Conservation (phyloP, 2,888 invertebrate genomes). For the Cryptocephalus primarius region DNA sequence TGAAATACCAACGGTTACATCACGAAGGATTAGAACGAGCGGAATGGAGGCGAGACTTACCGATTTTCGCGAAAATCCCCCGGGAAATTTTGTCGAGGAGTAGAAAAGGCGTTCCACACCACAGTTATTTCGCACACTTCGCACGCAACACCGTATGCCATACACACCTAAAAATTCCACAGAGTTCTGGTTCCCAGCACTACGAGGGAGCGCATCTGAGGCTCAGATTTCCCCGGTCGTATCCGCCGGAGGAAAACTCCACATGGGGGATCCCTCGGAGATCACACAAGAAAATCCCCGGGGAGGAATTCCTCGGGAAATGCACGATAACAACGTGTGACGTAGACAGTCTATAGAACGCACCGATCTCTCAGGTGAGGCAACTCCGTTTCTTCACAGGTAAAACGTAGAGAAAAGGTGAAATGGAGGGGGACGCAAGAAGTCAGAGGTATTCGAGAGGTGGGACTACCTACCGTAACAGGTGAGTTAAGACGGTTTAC, state of each 20-base stretch:
- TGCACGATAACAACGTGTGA: constrained; percentile 7
- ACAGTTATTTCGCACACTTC: constrained; percentile 12
- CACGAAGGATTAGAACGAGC: neutral
- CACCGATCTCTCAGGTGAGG: constrained; percentile 12
- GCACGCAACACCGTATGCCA: constrained; percentile 1
- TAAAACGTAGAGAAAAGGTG: constrained; percentile 9
- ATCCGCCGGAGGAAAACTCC: neutral
- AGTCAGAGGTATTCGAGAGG: constrained; percentile 8
- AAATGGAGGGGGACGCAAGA: constrained; percentile 7
- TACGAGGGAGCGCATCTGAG: neutral
- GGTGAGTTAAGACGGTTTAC: neutral
- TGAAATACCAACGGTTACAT: neutral
- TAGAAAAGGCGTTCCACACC: constrained; percentile 9
- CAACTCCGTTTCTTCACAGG: constrained; percentile 16
- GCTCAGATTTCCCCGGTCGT: neutral
- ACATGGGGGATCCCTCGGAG: no score
- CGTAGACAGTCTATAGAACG: constrained; percentile 12
- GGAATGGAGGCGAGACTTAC: constrained; percentile 5
- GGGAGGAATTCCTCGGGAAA: neutral
- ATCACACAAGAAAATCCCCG: no score
- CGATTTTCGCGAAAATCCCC: constrained; percentile 3
- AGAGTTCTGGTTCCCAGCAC: neutral
- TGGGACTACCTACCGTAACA: neutral
- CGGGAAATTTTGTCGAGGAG: constrained; percentile 3
- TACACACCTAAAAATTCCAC: constrained; percentile 18